Evolutionary conservation across 2,888 invertebrate genomes (phyloP).

Genomic region (Oxystoma pomonae): DNA sequence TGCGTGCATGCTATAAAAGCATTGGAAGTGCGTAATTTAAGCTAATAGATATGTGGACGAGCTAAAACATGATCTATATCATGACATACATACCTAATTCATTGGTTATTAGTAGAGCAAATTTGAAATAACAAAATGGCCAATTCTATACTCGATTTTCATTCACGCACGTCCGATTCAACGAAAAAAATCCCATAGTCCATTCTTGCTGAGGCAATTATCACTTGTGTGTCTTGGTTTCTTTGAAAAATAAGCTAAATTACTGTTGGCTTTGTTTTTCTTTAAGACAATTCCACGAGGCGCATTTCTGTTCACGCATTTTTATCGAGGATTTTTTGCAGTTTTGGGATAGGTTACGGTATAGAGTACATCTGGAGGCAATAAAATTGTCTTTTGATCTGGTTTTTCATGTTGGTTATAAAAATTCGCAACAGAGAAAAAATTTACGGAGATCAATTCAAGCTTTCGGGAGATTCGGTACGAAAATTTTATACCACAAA

Average conservation of each 20-base stretch:
- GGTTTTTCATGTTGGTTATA: too few species aligned
- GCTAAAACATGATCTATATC: too few species aligned
- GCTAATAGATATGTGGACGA: too few species aligned
- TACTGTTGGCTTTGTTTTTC: neutral
- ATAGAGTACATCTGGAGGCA: neutral
- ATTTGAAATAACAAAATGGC: too few species aligned
- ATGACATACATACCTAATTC: too few species aligned
- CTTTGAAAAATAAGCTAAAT: neutral
- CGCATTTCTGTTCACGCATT: neutral
- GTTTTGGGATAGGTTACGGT: neutral
- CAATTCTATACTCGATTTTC: neutral
- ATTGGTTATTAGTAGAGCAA: too few species aligned
- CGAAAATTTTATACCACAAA: too few species aligned
- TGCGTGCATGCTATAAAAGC: too few species aligned
- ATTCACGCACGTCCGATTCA: neutral
- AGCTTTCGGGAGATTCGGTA: too few species aligned
- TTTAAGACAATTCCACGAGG: neutral
- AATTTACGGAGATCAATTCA: too few species aligned
- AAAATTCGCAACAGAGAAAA: too few species aligned
- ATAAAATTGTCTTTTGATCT: neutral
- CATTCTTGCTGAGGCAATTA: neutral
- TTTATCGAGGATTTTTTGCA: neutral
- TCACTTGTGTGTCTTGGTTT: neutral
- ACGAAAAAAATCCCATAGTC: neutral
- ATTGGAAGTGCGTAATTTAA: too few species aligned